A percentile compares a stretch with the other conserved stretches of the same genome.
Conservation (phyloP, 2,888 invertebrate species). For the Xestia xanthographa region DNA sequence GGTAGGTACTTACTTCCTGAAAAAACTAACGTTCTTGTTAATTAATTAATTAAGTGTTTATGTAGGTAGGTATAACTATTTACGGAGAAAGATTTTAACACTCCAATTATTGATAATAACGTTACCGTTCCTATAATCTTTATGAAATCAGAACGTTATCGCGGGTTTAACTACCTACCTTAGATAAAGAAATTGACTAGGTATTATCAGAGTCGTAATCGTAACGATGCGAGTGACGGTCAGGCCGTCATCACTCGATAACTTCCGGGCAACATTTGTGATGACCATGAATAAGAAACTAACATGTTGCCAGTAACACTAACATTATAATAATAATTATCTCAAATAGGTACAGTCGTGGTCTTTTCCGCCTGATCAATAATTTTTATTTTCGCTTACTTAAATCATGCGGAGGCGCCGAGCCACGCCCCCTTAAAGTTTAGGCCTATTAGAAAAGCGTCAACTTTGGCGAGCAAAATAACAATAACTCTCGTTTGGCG, state of each 20-base stretch:
- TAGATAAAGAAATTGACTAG: background rate
- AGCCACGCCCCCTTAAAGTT: too few relatives aligned
- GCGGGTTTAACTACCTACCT: slow-evolving; percentile 1
- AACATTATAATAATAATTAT: too few relatives aligned
- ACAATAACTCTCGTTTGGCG: too few relatives aligned
- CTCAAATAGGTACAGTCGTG: too few relatives aligned
- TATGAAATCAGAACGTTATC: slow-evolving; percentile 26
- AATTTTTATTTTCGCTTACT: too few relatives aligned
- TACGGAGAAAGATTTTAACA: background rate
- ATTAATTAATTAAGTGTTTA: background rate
- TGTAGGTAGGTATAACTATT: background rate
- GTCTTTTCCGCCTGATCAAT: too few relatives aligned
- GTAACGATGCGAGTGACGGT: too few relatives aligned
- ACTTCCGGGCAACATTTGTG: background rate
- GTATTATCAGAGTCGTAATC: background rate
- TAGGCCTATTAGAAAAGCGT: too few relatives aligned
- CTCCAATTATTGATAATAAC: slow-evolving; percentile 3
- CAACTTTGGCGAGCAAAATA: too few relatives aligned
- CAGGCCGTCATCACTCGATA: too few relatives aligned
- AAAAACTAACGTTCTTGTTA: background rate
- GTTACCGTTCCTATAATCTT: slow-evolving; percentile 1
- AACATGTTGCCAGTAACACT: background rate
- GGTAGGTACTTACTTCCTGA: background rate
- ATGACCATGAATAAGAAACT: background rate
- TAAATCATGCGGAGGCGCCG: too few relatives aligned